Conservation (phyloP, 2,797 vertebrate genomes). For the Triplophysa bombifrons region DNA sequence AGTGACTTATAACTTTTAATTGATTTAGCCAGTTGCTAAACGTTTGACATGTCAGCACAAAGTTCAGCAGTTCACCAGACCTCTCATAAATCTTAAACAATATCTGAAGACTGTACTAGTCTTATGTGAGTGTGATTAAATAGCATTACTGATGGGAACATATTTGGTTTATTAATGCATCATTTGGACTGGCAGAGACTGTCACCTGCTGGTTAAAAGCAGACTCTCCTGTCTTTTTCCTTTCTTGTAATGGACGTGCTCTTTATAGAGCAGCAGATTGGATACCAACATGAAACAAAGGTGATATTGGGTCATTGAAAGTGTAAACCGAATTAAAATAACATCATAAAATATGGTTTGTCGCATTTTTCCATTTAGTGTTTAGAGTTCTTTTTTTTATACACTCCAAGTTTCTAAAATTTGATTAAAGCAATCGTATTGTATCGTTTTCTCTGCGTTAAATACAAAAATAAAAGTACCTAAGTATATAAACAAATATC, state of each 20-base stretch:
- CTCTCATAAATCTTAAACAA: background rate
- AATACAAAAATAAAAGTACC: too few relatives aligned
- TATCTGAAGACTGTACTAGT: background rate
- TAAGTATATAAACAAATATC: too few relatives aligned
- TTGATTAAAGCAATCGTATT: background rate
- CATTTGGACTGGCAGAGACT: background rate
- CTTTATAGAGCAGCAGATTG: constrained; percentile 15
- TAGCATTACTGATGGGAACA: too few relatives aligned
- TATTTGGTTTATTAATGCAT: background rate
- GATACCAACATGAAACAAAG: background rate
- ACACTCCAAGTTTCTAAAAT: background rate
- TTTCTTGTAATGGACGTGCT: background rate
- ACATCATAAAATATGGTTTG: background rate
- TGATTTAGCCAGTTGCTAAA: background rate
- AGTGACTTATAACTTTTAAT: background rate
- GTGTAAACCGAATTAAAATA: background rate
- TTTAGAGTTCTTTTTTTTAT: background rate
- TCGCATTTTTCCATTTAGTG: background rate
- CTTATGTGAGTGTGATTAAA: background rate
- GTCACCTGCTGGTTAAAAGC: constrained; percentile 42
- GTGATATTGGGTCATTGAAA: constrained; percentile 9
- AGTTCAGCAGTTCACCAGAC: background rate
- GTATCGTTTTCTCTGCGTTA: background rate
- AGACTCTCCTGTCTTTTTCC: background rate
- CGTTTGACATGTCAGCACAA: background rate